Conservation (phyloP, 2,797 vertebrate genomes). For the Esox lucius region DNA sequence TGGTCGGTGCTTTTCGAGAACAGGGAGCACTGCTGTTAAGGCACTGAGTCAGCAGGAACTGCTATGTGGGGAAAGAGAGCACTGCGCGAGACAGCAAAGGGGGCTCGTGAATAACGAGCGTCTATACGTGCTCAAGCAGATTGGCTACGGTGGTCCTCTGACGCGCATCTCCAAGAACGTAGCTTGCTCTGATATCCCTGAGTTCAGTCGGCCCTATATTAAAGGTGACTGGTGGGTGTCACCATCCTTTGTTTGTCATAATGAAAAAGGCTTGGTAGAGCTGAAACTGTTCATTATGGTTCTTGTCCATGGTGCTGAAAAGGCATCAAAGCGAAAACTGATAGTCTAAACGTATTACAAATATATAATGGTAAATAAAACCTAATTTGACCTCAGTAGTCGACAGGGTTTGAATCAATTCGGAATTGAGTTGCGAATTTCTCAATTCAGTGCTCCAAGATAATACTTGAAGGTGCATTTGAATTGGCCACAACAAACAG, state of each 20-base stretch:
- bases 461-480: no score
- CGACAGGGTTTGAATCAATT: no score
- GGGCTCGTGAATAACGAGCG: constrained; percentile 59
- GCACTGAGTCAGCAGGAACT: constrained; percentile 82
- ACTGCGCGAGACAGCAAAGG: constrained; percentile 47
- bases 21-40: constrained; percentile 66
- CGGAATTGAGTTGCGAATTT: no score
- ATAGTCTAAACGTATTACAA: neutral
- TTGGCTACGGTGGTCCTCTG: constrained; percentile 50
- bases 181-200: constrained; percentile 40
- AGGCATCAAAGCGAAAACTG: neutral
- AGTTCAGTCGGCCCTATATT: constrained; percentile 31
- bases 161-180: constrained; percentile 48
- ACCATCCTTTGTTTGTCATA: constrained; percentile 47
- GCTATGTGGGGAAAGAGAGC: constrained; percentile 38
- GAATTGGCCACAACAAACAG: no score
- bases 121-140: constrained; percentile 47
- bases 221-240: constrained; percentile 41
- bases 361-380: neutral
- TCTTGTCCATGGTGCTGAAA: constrained; percentile 31
- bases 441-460: no score
- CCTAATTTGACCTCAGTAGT: neutral
- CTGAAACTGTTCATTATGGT: neutral
- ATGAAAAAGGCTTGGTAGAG: neutral
- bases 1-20: constrained; percentile 61